phyloP scores from a whole-genome alignment of 2,888 invertebrate species.

The Eilema sororculum region DNA sequence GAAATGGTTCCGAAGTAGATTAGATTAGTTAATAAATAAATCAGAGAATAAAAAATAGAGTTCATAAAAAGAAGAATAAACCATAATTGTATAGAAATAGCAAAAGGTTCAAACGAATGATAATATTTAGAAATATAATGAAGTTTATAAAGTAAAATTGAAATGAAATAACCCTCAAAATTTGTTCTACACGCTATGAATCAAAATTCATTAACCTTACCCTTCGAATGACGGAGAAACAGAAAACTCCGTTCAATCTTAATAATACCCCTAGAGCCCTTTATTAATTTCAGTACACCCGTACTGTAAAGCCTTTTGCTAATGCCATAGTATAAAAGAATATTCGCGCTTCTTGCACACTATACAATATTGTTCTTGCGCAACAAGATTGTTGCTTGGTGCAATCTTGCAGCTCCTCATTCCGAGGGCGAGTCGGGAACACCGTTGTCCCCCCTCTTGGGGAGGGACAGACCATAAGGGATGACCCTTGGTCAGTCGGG shows the following conservation, averaged over 20 bases:
- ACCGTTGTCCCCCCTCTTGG: no score
- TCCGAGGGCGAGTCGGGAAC: no score
- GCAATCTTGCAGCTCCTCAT: no score
- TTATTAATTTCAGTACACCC: slow-evolving; percentile 12
- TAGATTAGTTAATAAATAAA: no score
- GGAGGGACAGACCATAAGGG: no score
- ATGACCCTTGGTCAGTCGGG: no score
- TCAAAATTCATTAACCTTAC: slow-evolving; percentile 34
- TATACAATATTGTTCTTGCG: neutral
- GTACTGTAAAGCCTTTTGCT: neutral
- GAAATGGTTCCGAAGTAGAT: no score
- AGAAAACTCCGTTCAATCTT: slow-evolving; percentile 22
- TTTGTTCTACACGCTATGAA: neutral
- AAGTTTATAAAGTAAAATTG: neutral
- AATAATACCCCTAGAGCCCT: slow-evolving; percentile 22
- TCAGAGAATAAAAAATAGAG: no score
- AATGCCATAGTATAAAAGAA: neutral
- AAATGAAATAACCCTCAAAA: slow-evolving; percentile 4
- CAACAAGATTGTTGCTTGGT: neutral
- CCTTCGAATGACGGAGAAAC: slow-evolving; percentile 20
- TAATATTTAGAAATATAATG: neutral
- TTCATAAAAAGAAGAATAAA: neutral
- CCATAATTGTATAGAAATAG: neutral
- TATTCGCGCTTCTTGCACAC: neutral
- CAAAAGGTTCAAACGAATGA: neutral